Conservation (phyloP, 2,113 vertebrate genomes). For the Periophthalmodon schlosseri region DNA sequence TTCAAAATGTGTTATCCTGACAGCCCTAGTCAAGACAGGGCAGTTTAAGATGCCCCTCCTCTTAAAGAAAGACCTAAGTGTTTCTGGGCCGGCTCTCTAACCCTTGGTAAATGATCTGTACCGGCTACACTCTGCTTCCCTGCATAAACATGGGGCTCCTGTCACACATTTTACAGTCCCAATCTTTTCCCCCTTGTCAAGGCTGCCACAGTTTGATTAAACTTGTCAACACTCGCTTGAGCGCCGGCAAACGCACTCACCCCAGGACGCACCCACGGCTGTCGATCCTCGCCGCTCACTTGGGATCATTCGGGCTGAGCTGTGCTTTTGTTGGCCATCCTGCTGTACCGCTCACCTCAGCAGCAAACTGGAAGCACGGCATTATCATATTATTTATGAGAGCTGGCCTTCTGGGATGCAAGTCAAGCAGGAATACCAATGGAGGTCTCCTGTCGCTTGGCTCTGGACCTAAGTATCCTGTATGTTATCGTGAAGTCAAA, state of each 20-base stretch:
- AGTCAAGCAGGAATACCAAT: conserved; percentile 71
- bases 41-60: conserved; percentile 37
- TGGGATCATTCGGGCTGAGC: conserved; percentile 52
- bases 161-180: conserved; percentile 53
- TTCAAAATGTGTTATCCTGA: too few species aligned
- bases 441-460: conserved; percentile 50
- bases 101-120: conserved; percentile 51
- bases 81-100: conserved; percentile 39
- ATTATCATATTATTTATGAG: conserved; percentile 77
- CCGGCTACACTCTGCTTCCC: conserved; percentile 26
- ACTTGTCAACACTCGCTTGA: conserved; percentile 61
- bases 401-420: conserved; percentile 66
- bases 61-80: conserved; percentile 42
- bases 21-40: conserved; percentile 21
- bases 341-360: conserved; percentile 69
- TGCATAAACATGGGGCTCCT: conserved; percentile 55
- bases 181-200: conserved; percentile 57
- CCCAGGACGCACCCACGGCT: conserved; percentile 39
- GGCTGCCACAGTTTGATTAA: conserved; percentile 66
- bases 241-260: conserved; percentile 41
- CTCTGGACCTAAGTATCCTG: conserved; percentile 46
- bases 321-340: conserved; percentile 55
- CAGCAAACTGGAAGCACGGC: conserved; percentile 56
- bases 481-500: conserved; percentile 50
- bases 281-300: conserved; percentile 52